These are phyloP conservation scores for Liparis tanakae DNA, from an alignment of 2,797 vertebrate species.

Conservation along the genomic window DNA sequence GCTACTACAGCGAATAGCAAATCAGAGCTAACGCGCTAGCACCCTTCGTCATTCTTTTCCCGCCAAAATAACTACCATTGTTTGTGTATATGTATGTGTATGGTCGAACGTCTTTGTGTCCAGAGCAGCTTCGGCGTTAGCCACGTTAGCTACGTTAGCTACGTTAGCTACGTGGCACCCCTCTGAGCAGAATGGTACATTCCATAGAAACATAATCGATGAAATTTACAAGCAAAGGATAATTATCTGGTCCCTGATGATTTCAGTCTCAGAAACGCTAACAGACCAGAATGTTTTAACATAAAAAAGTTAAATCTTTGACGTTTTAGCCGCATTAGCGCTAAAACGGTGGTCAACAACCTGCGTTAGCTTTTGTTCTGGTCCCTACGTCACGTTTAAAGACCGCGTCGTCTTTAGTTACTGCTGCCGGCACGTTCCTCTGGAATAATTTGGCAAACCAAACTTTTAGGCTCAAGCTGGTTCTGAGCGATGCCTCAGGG, in stretches of 20 bases:
- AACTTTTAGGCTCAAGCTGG: conserved; percentile 10
- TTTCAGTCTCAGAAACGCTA: conserved; percentile 18
- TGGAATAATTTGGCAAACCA: conserved; percentile 7
- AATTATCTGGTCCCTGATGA: conserved; percentile 42
- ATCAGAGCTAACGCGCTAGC: conserved; percentile 16
- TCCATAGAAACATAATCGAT: not conserved
- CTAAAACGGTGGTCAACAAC: conserved; percentile 4
- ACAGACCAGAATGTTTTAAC: conserved; percentile 9
- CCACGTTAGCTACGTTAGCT: conserved; percentile 6
- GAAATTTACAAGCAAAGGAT: conserved; percentile 28
- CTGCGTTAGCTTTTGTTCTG: conserved; percentile 5
- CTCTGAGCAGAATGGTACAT: not conserved
- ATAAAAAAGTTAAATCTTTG: conserved; percentile 30
- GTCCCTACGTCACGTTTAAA: conserved; percentile 21
- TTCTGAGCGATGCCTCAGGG: conserved; percentile 4
- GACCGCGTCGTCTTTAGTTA: conserved; percentile 4
- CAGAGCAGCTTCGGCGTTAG: not conserved
- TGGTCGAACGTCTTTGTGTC: not conserved
- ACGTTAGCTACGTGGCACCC: not conserved
- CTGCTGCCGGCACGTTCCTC: conserved; percentile 11
- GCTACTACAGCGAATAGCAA: conserved; percentile 22
- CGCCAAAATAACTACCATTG: too few species aligned
- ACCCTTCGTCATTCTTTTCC: too few species aligned
- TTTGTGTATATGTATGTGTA: too few species aligned
- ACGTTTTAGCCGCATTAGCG: conserved; percentile 13